These are phyloP conservation scores for Anguilla marmorata DNA, from an alignment of 2,797 vertebrate species.

Conservation along the genomic window DNA sequence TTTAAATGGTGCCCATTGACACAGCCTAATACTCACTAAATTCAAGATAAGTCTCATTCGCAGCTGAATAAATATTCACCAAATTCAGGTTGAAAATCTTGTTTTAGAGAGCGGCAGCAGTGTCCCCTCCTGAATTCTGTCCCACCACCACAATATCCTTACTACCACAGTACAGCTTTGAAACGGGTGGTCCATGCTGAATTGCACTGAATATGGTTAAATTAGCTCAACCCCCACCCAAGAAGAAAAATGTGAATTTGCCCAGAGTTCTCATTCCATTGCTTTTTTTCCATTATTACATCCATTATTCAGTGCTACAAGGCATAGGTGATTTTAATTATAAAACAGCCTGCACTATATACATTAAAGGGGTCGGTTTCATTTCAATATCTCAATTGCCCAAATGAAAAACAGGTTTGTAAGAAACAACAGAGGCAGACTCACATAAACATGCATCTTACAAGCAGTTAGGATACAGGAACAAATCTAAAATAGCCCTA, in stretches of 20 bases:
- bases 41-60: background rate
- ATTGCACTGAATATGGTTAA: background rate
- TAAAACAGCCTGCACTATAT: background rate
- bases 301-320: background rate
- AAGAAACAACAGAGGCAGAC: background rate
- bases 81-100: too few relatives aligned
- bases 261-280: background rate
- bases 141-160: background rate
- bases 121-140: background rate
- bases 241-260: background rate
- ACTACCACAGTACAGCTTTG: background rate
- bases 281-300: background rate
- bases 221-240: background rate
- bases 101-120: too few relatives aligned
- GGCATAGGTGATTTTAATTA: slow-evolving; percentile 1
- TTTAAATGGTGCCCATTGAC: background rate
- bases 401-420: background rate
- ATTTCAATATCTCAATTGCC: slow-evolving; percentile 1
- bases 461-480: background rate
- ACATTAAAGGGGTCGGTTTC: background rate
- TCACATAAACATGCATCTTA: background rate
- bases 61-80: background rate
- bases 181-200: background rate
- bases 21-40: background rate
- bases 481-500: slow-evolving; percentile 5